Conservation (phyloP, 1,140 invertebrate species). For the Caenorhabditis inopinata region DNA sequence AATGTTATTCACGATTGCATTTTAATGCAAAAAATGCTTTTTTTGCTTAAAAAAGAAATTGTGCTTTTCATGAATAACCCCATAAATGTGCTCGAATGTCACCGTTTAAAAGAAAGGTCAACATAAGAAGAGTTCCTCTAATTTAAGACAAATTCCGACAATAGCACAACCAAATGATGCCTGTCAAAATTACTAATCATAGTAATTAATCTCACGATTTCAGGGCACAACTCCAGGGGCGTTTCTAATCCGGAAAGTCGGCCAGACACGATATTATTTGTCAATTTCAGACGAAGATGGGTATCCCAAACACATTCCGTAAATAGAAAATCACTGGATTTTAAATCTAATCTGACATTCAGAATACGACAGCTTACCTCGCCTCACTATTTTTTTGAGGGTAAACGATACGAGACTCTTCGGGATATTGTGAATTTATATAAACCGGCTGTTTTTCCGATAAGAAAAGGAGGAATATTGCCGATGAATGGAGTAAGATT, state of each 20-base stretch:
- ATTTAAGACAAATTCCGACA: too few relatives aligned
- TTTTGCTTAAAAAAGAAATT: too few relatives aligned
- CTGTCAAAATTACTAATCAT: too few relatives aligned
- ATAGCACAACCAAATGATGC: too few relatives aligned
- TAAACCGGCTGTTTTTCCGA: not conserved
- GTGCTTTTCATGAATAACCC: too few relatives aligned
- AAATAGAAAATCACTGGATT: too few relatives aligned
- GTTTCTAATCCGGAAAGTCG: not conserved
- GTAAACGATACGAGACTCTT: not conserved
- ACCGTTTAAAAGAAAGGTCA: too few relatives aligned
- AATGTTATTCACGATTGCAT: too few relatives aligned
- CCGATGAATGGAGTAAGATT: not conserved
- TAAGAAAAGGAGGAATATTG: conserved; percentile 17
- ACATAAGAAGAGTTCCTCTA: too few relatives aligned
- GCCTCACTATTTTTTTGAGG: conserved; percentile 12
- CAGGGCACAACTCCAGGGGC: conserved; percentile 1
- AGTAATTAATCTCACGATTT: too few relatives aligned
- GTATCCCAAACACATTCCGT: conserved; percentile 6
- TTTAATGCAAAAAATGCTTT: too few relatives aligned
- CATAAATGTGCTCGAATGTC: too few relatives aligned
- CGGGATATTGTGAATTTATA: not conserved
- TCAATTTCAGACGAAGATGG: not conserved
- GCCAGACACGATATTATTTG: not conserved
- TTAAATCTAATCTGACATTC: not conserved
- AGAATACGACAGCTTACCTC: conserved; percentile 14